Conservation (phyloP, 2,888 invertebrate species). For the Metopia argyrocephala region DNA sequence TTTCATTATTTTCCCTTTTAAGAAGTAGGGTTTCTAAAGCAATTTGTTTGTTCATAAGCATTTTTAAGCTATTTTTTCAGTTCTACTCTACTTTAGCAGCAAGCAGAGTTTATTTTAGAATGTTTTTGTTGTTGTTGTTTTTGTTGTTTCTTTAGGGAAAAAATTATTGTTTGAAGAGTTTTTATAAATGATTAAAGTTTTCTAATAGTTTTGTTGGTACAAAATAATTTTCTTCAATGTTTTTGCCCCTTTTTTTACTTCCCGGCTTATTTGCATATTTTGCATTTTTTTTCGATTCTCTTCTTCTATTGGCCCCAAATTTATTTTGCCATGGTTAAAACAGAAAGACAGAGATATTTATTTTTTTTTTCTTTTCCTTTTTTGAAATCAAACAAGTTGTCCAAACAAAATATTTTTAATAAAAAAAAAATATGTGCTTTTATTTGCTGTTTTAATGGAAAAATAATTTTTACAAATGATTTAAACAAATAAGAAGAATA, state of each 20-base stretch:
- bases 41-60: slow-evolving; percentile 58
- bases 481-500: background rate
- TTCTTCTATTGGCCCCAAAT: background rate
- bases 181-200: slow-evolving; percentile 63
- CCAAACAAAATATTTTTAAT: slow-evolving; percentile 44
- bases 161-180: slow-evolving; percentile 18
- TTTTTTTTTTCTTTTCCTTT: no score
- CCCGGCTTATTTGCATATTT: slow-evolving; percentile 29
- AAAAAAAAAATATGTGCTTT: slow-evolving; percentile 10
- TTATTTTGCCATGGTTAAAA: background rate
- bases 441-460: background rate
- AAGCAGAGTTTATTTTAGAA: slow-evolving; percentile 17
- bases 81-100: background rate
- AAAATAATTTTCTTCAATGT: slow-evolving; percentile 35
- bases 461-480: background rate
- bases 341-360: background rate
- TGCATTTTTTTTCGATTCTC: slow-evolving; percentile 12
- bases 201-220: slow-evolving; percentile 58
- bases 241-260: background rate
- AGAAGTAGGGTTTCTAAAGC: slow-evolving; percentile 29
- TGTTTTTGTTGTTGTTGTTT: no score
- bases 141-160: no score
- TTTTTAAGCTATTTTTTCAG: slow-evolving; percentile 3
- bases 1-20: background rate
- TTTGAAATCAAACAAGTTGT: slow-evolving; percentile 55